These are phyloP conservation scores for Pelvicachromis taeniatus DNA, from an alignment of 2,113 vertebrate species.

Conservation along the genomic window DNA sequence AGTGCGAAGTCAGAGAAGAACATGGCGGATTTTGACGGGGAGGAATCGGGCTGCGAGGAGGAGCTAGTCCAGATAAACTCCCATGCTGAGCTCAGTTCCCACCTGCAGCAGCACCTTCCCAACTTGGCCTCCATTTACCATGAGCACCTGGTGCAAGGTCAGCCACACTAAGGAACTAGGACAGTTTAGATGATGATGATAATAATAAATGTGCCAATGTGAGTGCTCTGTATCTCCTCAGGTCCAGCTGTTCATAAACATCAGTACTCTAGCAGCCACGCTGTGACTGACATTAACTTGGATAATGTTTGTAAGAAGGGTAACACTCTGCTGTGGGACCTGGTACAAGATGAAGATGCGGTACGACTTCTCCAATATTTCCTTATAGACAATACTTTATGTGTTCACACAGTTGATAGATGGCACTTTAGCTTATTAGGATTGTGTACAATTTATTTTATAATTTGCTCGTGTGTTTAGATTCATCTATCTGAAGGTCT, in stretches of 20 bases:
- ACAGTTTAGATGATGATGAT: background rate
- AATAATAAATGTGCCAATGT: background rate
- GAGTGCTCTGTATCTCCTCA: slow-evolving; percentile 34
- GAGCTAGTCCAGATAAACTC: slow-evolving; percentile 98
- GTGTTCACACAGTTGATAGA: background rate
- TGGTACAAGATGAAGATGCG: slow-evolving; percentile 98
- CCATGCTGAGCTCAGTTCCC: slow-evolving; percentile 95
- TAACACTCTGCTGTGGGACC: slow-evolving; percentile 97
- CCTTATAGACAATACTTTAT: background rate
- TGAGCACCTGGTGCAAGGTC: slow-evolving; percentile 96
- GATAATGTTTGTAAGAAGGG: slow-evolving; percentile 99
- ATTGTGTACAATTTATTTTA: background rate
- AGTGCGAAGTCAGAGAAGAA: slow-evolving; percentile 99
- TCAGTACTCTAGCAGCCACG: slow-evolving; percentile 88
- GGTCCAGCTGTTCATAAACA: slow-evolving; percentile 97
- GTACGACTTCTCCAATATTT: slow-evolving; percentile 64
- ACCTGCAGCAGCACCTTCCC: slow-evolving; percentile 97
- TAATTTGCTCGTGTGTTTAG: slow-evolving; percentile 63
- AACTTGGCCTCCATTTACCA: slow-evolving; percentile 99
- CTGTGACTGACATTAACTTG: slow-evolving; percentile 96
- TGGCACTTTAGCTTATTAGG: background rate
- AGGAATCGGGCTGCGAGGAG: slow-evolving; percentile 98
- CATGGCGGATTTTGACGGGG: slow-evolving; percentile 98
- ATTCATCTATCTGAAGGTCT: slow-evolving; percentile 97
- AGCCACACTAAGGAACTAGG: background rate